A percentile compares a stretch with the other conserved stretches of the same genome.
These are phyloP conservation scores for Scaeva pyrastri DNA, from an alignment of 2,888 invertebrate species.

Conservation along the genomic window DNA sequence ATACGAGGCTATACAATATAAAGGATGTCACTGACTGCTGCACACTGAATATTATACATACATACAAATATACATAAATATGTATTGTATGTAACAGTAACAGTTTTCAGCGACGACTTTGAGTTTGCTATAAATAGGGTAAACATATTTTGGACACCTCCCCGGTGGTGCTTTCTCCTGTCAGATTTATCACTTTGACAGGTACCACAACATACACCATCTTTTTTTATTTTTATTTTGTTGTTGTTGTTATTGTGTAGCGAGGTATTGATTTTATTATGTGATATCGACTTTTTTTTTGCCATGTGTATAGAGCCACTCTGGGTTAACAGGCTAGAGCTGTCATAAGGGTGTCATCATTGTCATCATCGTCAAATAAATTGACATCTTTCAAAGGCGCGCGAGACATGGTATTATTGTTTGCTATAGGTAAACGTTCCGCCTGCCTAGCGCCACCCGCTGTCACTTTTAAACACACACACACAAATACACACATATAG, in stretches of 20 bases:
- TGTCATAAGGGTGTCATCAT: slow-evolving; percentile 75
- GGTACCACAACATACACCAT: slow-evolving; percentile 38
- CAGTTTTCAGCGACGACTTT: slow-evolving; percentile 41
- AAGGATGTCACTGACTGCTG: slow-evolving; percentile 70
- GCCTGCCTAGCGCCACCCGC: no score
- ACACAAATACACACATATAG: no score
- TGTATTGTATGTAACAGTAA: no score
- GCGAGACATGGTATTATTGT: slow-evolving; percentile 59
- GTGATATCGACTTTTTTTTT: slow-evolving; percentile 37
- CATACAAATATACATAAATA: not conserved
- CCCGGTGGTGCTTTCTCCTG: slow-evolving; percentile 44
- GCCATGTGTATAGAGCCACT: slow-evolving; percentile 32
- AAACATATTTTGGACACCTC: slow-evolving; percentile 37
- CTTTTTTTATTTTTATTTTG: not conserved
- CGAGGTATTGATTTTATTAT: slow-evolving; percentile 69
- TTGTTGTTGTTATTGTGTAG: slow-evolving; percentile 38
- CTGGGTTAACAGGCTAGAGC: slow-evolving; percentile 63
- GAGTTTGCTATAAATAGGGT: slow-evolving; percentile 20
- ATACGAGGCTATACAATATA: slow-evolving; percentile 56
- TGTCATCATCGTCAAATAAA: slow-evolving; percentile 71
- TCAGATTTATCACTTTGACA: slow-evolving; percentile 73
- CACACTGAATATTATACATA: slow-evolving; percentile 14
- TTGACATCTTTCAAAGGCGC: slow-evolving; percentile 71
- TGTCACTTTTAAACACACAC: slow-evolving; percentile 8
- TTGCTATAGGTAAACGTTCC: slow-evolving; percentile 3